Percentiles rank a stretch among this genome's conserved stretches.
These are phyloP conservation scores for Drosophila nebulosa DNA, from an alignment of 1,140 invertebrate species.

Conservation along the genomic window DNA sequence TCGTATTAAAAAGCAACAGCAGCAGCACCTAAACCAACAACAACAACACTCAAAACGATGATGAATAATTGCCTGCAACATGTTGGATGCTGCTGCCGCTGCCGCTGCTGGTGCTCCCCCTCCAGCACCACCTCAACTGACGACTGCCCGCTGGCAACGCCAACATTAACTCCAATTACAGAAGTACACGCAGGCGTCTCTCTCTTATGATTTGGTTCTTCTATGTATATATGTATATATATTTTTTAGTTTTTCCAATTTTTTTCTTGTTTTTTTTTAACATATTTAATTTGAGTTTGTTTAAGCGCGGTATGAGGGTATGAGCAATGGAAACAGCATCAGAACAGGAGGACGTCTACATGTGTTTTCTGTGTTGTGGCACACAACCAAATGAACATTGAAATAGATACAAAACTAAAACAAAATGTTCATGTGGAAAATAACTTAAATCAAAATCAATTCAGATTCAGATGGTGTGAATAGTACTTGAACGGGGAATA, in stretches of 20 bases:
- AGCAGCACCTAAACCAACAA: constrained; percentile 42
- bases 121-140: constrained; percentile 19
- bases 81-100: constrained; percentile 68
- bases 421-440: neutral
- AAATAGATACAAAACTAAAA: neutral
- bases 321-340: neutral
- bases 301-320: constrained; percentile 38
- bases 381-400: constrained; percentile 15
- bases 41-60: constrained; percentile 70
- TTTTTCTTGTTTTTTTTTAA: constrained; percentile 32
- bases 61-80: constrained; percentile 78
- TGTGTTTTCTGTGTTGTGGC: neutral
- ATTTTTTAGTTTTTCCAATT: constrained; percentile 54
- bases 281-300: constrained; percentile 50
- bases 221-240: no score
- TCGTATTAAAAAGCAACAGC: constrained; percentile 64
- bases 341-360: constrained; percentile 3
- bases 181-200: constrained; percentile 76
- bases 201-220: constrained; percentile 73
- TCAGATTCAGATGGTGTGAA: neutral
- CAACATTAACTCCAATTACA: constrained; percentile 77
- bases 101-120: neutral
- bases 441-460: neutral
- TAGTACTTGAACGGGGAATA: no score
- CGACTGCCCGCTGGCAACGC: constrained; percentile 69